Conservation (phyloP, 1,140 invertebrate species). For the Drosophila sproati region DNA sequence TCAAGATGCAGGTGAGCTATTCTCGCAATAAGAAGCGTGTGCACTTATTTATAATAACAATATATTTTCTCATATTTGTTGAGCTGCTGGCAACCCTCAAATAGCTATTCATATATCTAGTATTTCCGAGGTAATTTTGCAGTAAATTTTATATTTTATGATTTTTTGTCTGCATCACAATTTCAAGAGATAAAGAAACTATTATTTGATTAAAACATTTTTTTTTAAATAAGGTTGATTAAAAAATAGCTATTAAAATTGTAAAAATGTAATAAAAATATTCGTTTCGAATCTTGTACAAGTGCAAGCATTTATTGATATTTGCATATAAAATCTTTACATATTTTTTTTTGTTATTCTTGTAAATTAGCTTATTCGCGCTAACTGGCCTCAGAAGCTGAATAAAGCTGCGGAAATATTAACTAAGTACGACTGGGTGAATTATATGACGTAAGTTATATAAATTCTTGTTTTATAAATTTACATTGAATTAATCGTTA, state of each 20-base stretch:
- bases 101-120: background rate
- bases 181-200: background rate
- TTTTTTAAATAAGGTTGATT: too few species aligned
- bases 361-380: too few species aligned
- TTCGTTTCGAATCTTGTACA: background rate
- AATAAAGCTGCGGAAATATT: too few species aligned
- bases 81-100: constrained; percentile 6
- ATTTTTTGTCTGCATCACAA: background rate
- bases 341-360: background rate
- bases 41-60: background rate
- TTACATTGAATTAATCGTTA: too few species aligned
- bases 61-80: background rate
- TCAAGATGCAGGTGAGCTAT: background rate
- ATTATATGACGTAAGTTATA: too few species aligned
- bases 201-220: too few species aligned
- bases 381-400: too few species aligned
- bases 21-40: too few species aligned
- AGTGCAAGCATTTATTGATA: background rate
- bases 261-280: too few species aligned
- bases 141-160: background rate
- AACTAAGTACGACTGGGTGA: too few species aligned
- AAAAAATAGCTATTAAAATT: too few species aligned
- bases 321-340: background rate
- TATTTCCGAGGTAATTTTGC: background rate
- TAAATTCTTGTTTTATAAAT: too few species aligned